Base-by-base conservation (phyloP, 2,113 vertebrate species). In the Cynopterus brachyotis region DNA sequence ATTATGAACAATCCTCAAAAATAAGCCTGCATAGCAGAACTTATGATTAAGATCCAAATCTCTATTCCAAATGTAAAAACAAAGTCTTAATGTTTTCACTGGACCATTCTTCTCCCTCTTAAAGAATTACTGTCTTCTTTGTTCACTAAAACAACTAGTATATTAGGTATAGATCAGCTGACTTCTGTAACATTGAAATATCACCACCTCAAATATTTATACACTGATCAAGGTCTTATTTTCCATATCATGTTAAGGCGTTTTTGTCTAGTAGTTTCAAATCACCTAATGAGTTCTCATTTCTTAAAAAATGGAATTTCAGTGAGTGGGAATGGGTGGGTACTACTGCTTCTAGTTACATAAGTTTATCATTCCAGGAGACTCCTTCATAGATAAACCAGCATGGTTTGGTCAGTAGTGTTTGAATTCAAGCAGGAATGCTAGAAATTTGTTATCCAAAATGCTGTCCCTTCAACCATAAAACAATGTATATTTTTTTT, bases 1-100 rank as follows among this genome's bases (percentile, higher is more conserved):
- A 92, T 67, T 79, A 70, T 47, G 60, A 50, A 90, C 94, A 93
- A 84, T 57, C 6, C 30, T 95, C 57, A 79, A 35, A 26, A 85
- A 35, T 69, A 59, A 95, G 60, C n/a, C 20, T 67, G 35, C 53
- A 86, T n/a, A 92, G 64, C 4, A 93, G 28, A 89, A 89, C 30
- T 88, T 80, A 93, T 0, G 32, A 67, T 91, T 84, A 85, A 91
- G 42, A 93, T 57, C n/a, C 62, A 76, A 97, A 95, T 32, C 87
- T 94, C 64, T 84, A 91, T 91, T 88, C 59, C 16, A 96, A 47
- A 35, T 53, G 9, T 93, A 80, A 84, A 89, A 84, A 80, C 35
- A 70, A 94, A 81, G 42, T 60, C 35, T 72, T 37, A 37, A 72
- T 70, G 12, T 22, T 89, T 83, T 92, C 50, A 87, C 19, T 64